These are phyloP conservation scores for Cantharis lateralis DNA, from an alignment of 2,888 invertebrate species.

Conservation along the genomic window DNA sequence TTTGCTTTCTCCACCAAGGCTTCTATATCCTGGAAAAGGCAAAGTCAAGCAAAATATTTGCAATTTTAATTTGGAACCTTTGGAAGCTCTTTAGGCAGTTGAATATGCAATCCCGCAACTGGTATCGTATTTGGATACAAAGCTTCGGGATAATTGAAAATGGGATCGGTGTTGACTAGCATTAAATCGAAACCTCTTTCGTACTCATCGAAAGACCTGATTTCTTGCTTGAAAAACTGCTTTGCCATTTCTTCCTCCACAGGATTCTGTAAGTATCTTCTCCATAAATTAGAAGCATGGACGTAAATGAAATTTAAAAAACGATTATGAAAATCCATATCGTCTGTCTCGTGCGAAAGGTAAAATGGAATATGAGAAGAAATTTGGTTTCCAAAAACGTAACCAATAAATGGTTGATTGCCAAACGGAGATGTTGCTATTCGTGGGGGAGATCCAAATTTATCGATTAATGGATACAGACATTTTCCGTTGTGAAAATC, in stretches of 20 bases:
- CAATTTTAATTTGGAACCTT: conserved; percentile 33
- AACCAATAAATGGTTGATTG: conserved; percentile 15
- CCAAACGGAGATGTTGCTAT: conserved; percentile 12
- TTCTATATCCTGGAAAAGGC: neutral
- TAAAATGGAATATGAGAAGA: conserved; percentile 39
- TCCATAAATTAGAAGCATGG: neutral
- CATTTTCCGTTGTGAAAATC: conserved; percentile 32
- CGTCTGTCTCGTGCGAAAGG: conserved; percentile 28
- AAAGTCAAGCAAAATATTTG: neutral
- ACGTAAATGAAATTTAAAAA: conserved; percentile 34
- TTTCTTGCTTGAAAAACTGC: conserved; percentile 37
- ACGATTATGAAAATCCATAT: conserved; percentile 39
- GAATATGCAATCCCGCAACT: conserved; percentile 49
- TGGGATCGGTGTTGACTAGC: conserved; percentile 44
- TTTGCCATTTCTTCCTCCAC: conserved; percentile 32
- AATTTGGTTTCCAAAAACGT: conserved; percentile 32
- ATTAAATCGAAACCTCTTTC: conserved; percentile 42
- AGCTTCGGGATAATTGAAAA: conserved; percentile 44
- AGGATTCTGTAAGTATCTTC: conserved; percentile 26
- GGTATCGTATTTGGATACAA: conserved; percentile 49
- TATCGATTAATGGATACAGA: conserved; percentile 33
- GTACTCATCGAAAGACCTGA: conserved; percentile 36
- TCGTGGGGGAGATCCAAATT: conserved; percentile 34
- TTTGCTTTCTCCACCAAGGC: conserved; percentile 41
- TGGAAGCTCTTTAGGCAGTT: conserved; percentile 39